phyloP scores from a whole-genome alignment of 2,888 invertebrate species.

The Hydropsyche betteni region DNA sequence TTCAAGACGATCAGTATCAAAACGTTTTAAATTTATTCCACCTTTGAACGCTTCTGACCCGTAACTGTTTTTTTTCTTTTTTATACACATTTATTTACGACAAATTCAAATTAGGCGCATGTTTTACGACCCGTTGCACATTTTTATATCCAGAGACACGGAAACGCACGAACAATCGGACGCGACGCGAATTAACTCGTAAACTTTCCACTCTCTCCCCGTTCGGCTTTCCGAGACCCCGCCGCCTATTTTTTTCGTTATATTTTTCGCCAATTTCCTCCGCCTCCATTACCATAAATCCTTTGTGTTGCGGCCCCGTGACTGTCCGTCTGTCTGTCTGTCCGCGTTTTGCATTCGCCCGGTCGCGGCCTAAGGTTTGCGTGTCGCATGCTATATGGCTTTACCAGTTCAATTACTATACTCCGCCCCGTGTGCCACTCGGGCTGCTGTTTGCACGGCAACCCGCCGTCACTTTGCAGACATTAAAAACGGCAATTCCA shows the following conservation, averaged over 20 bases:
- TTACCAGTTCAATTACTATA: slow-evolving; percentile 33
- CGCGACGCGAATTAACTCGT: slow-evolving; percentile 1
- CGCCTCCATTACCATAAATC: slow-evolving; percentile 28
- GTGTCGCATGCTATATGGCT: slow-evolving; percentile 34
- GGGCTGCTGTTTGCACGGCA: slow-evolving; percentile 25
- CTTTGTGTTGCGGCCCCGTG: slow-evolving; percentile 20
- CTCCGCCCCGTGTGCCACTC: slow-evolving; percentile 31
- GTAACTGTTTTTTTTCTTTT: too few species aligned
- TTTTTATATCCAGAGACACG: neutral
- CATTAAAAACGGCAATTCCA: slow-evolving; percentile 14
- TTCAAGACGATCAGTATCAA: slow-evolving; percentile 21
- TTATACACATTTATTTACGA: too few species aligned
- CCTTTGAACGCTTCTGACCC: too few species aligned
- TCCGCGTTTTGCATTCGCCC: slow-evolving; percentile 21
- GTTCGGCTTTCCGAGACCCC: neutral
- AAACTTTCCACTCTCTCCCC: neutral
- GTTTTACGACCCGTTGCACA: neutral
- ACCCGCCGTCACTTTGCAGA: slow-evolving; percentile 8
- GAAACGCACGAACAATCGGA: neutral
- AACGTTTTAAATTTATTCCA: slow-evolving; percentile 22
- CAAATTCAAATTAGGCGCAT: neutral
- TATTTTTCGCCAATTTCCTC: slow-evolving; percentile 13
- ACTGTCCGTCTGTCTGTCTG: slow-evolving; percentile 28
- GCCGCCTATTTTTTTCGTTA: neutral
- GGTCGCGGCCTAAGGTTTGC: slow-evolving; percentile 2